Evolutionary conservation across 2,888 invertebrate genomes (phyloP).

Genomic region (Sarcophaga variegata): DNA sequence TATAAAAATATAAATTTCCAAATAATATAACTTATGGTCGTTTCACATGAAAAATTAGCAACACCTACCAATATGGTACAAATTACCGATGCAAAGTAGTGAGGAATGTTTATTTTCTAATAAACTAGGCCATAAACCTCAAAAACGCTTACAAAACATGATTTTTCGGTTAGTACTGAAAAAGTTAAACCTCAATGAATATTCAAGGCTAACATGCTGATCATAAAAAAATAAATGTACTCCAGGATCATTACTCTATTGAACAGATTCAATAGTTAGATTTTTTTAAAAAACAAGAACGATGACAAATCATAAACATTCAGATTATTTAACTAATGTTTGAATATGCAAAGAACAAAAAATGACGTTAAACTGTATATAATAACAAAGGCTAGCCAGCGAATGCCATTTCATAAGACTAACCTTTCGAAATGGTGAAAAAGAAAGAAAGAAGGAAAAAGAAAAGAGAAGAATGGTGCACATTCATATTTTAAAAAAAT

Average conservation of each 20-base stretch:
- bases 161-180: not conserved
- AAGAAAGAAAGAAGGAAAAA: constrained; percentile 53
- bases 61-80: too few species aligned
- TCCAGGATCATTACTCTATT: constrained; percentile 38
- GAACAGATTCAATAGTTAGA: constrained; percentile 12
- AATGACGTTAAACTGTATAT: constrained; percentile 31
- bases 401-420: constrained; percentile 69
- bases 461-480: constrained; percentile 77
- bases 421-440: constrained; percentile 69
- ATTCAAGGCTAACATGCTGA: constrained; percentile 39
- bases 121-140: constrained; percentile 3
- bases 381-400: constrained; percentile 67
- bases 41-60: too few species aligned
- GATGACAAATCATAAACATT: constrained; percentile 2
- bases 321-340: constrained; percentile 38
- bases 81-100: too few species aligned
- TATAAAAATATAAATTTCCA: too few species aligned
- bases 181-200: constrained; percentile 19
- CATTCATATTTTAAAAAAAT: constrained; percentile 75
- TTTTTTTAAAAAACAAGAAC: constrained; percentile 10
- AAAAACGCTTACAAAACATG: constrained; percentile 19
- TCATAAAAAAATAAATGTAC: constrained; percentile 27
- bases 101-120: not conserved
- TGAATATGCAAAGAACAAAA: constrained; percentile 17
- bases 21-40: too few species aligned